phyloP scores from a whole-genome alignment of 1,140 invertebrate species.

The Magallana angulata region DNA sequence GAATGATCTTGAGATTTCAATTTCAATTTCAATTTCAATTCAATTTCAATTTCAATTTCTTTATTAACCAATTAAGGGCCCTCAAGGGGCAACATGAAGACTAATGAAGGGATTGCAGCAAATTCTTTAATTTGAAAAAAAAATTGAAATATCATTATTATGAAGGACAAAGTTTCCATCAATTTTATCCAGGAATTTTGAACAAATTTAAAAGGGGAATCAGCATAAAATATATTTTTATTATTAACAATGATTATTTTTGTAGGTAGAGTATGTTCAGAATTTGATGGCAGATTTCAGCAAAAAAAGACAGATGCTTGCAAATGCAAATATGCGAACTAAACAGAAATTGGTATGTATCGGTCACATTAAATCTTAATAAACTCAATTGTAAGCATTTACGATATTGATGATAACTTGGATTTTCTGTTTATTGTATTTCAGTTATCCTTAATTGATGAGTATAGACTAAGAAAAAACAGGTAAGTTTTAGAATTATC shows the following conservation, averaged over 20 bases:
- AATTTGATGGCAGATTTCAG: conserved; percentile 15
- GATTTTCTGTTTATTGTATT: conserved; percentile 19
- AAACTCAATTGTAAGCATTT: neutral
- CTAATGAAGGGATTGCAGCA: too few species aligned
- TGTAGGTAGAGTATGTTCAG: conserved; percentile 33
- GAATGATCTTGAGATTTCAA: too few species aligned
- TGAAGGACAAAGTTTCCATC: too few species aligned
- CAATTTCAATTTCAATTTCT: too few species aligned
- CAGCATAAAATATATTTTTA: too few species aligned
- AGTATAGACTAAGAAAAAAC: conserved; percentile 51
- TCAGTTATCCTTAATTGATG: conserved; percentile 54
- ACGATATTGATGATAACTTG: neutral
- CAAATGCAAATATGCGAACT: conserved; percentile 12
- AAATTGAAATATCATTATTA: too few species aligned
- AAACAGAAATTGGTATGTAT: conserved; percentile 43
- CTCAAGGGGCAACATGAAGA: too few species aligned
- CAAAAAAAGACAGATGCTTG: conserved; percentile 40
- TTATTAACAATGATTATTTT: neutral
- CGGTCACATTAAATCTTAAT: neutral
- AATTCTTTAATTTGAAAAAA: too few species aligned
- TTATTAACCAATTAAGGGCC: too few species aligned
- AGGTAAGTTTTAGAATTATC: conserved; percentile 13
- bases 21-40: too few species aligned
- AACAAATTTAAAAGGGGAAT: too few species aligned
- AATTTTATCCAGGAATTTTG: too few species aligned